Base-by-base conservation (phyloP, 2,888 invertebrate species). In the Helobdella robusta region DNA sequence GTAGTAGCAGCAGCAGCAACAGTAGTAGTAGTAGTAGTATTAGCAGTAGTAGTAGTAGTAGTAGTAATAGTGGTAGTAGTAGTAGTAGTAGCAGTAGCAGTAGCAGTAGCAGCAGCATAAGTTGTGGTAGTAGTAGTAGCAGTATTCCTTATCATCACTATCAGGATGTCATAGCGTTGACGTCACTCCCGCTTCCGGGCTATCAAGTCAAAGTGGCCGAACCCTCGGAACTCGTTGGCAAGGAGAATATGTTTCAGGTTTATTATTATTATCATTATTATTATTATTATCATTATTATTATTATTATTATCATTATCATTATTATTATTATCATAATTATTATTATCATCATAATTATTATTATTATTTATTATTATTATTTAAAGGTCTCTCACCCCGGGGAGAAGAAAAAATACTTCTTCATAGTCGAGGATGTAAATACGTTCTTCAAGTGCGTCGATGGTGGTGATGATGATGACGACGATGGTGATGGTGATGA, bases 161-260 rank as follows among this genome's bases (percentile, higher is more conserved):
- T 23, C 61, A 79, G 71, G 84, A 84, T 70, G 78, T 76, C 1
- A 76, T 79, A 74, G 84, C 85, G 8, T 75, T 84, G 73, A 83
- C 83, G 0, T 83, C 84, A 0, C 82, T 84, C n/a, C 84, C 84
- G 1, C 78, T 85, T 74, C 84, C 84, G 5, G 84, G 84, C 34
- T 83, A 83, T 71, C 75, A 78, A 11, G 81, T 84, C 6, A 78
- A 79, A 30, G 77, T 79, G 66, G 79, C 72, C 2, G 71, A 72
- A 2, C 74, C 74, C 8, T 60, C 69, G 5, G 73, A 74, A 32
- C 67, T 74, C 69, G 68, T 72, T 56, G 32, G 56, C 8, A 36
- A 79, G 67, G 76, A 81, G n/a, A 23, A 66, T 40, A 63, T 69
- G 50, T 69, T 71, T 54, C 65, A 66, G 25, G 15, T 70, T 25